Evolutionary conservation across 2,797 vertebrate genomes (phyloP).

Genomic region (Sitta carolinensis): DNA sequence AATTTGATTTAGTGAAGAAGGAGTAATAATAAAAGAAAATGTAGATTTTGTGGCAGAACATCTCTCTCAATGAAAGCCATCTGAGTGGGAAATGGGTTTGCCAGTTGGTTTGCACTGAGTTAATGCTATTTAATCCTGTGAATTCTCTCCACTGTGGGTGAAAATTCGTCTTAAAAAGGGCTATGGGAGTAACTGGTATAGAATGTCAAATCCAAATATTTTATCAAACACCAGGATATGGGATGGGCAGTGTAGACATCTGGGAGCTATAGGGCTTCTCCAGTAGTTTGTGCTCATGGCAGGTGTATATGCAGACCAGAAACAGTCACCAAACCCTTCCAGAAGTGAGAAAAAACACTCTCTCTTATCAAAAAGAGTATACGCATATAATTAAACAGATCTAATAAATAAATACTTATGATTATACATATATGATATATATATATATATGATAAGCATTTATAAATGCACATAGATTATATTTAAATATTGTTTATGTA

Average conservation of each 20-base stretch:
- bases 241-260: not conserved
- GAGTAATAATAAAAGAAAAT: not conserved
- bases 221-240: not conserved
- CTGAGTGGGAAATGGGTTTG: not conserved
- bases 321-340: not conserved
- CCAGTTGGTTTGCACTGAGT: not conserved
- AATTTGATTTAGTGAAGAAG: not conserved
- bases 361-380: not conserved
- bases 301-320: not conserved
- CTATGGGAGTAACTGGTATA: not conserved
- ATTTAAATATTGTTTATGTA: not conserved
- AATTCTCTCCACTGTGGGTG: rapidly evolving
- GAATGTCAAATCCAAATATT: not conserved
- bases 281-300: not conserved
- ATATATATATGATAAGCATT: no score
- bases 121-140: not conserved
- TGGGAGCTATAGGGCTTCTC: not conserved
- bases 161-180: not conserved
- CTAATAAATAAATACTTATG: not conserved
- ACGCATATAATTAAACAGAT: not conserved
- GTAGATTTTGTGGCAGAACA: not conserved
- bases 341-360: not conserved
- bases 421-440: not conserved
- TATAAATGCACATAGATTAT: not conserved
- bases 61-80: not conserved